Percentiles rank a stretch among this genome's conserved stretches.
Evolutionary conservation across 2,113 vertebrate genomes (phyloP).

Genomic region (Triplophysa tibetana): DNA sequence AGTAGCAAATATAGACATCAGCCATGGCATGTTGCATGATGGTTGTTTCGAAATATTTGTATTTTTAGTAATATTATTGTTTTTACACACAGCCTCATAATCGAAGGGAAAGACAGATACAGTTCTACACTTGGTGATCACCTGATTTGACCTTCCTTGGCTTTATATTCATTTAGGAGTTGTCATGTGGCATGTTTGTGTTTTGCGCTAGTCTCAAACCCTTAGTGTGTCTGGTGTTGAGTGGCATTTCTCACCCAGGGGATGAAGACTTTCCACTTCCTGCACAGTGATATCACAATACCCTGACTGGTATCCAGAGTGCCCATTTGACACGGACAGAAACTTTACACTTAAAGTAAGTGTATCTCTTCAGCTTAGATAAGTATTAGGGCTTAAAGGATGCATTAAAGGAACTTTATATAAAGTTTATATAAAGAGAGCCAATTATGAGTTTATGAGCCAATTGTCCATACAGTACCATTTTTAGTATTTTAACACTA

Average conservation of each 20-base stretch:
- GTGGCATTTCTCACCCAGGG: conserved; percentile 21
- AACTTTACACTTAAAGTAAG: conserved; percentile 42
- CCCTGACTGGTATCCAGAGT: conserved; percentile 33
- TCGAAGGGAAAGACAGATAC: no score
- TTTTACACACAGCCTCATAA: no score
- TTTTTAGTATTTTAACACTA: no score
- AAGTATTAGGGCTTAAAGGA: conserved; percentile 30
- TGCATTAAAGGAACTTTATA: conserved; percentile 2
- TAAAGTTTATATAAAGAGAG: not conserved
- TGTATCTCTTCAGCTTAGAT: conserved; percentile 4
- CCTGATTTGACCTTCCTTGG: not conserved
- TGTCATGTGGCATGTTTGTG: not conserved
- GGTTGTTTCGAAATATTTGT: no score
- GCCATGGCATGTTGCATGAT: no score
- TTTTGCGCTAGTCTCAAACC: conserved; percentile 5
- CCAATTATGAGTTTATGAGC: not conserved
- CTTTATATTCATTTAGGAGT: not conserved
- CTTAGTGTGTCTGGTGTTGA: conserved; percentile 38
- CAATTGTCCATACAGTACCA: not conserved
- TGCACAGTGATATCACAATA: conserved; percentile 46
- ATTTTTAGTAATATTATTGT: no score
- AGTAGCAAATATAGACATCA: no score
- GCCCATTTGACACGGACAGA: conserved; percentile 28
- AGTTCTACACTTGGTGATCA: not conserved
- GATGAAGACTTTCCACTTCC: conserved; percentile 46